Conservation (phyloP, 2,113 vertebrate species). For the Aleadryas rufinucha region DNA sequence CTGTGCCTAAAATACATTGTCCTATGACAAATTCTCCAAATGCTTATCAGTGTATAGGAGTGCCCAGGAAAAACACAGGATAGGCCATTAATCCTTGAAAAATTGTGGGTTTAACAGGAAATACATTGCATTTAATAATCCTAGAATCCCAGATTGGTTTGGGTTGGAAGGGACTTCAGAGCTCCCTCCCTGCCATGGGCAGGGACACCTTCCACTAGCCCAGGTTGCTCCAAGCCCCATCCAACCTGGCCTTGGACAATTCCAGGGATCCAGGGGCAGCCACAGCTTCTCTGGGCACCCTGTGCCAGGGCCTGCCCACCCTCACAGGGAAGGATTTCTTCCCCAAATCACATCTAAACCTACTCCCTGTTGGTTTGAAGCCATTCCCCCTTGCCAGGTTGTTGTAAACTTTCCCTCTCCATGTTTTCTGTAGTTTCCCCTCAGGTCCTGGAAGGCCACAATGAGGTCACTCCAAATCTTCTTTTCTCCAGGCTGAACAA, state of each 20-base stretch:
- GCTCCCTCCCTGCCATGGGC: no score
- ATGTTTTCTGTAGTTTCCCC: background rate
- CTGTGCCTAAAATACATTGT: background rate
- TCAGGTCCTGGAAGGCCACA: background rate
- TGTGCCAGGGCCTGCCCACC: background rate
- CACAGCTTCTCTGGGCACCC: background rate
- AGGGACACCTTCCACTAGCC: rapidly evolving
- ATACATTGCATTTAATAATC: background rate
- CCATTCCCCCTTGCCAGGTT: background rate
- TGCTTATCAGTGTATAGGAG: background rate
- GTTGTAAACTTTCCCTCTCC: background rate
- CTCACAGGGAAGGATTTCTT: rapidly evolving
- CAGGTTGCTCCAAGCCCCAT: rapidly evolving
- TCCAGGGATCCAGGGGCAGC: background rate
- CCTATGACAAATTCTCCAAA: background rate
- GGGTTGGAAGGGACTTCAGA: background rate
- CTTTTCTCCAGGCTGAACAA: background rate
- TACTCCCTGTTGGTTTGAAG: background rate
- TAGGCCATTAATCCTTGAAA: background rate
- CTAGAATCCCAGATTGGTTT: no score
- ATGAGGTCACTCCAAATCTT: rapidly evolving
- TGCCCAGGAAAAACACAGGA: background rate
- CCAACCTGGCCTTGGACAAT: background rate
- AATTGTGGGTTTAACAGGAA: background rate
- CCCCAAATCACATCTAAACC: background rate